Evolutionary conservation across 2,888 invertebrate genomes (phyloP), one percentile per base, ranked within the genome.

Genomic region (Hemithea aestivaria): DNA sequence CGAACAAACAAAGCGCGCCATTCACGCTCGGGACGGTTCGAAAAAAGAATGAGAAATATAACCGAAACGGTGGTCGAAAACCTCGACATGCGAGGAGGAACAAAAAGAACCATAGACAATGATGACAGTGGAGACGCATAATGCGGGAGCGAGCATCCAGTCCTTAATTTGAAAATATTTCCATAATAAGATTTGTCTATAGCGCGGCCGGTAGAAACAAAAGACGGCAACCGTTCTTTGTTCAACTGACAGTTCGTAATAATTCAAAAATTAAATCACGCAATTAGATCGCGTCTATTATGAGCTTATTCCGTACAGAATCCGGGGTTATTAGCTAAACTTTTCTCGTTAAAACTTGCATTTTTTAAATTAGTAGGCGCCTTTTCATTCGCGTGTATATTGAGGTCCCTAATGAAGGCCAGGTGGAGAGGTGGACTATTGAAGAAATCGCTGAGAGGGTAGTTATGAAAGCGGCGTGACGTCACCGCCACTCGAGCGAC

Each of bases 111-210:
- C 76, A 81, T 82, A 84, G 83, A 85, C 87, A 87, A 87, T 85
- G 81, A 83, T 76, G 83, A 76, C 81, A 80, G 83, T 75, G 73
- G 83, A 81, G 81, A 83, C 79, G 81, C 80, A 84, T 79, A 85
- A 85, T 87, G 85, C 85, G 84, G 85, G 85, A 84, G 80, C 81
- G 79, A 73, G 85, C 85, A 87, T 81, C 83, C 80, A 71, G 79
- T 79, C 83, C 82, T 82, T 82, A 83, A 85, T 84, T 87, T 83
- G 80, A 87, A 85, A 87, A 84, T 84, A 84, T 85, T 84, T 85
- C 82, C 83, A 84, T 84, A 84, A 85, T 85, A 85, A 84, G 84
- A 84, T 87, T 84, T 84, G 84, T 84, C 85, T 84, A 85, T 84
- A 80, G 78, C 70, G 69, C 72, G 75, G 69, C 74, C 70, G 70